These are phyloP conservation scores for Oceanites oceanicus DNA, from an alignment of 2,113 vertebrate genomes.

Conservation along the genomic window DNA sequence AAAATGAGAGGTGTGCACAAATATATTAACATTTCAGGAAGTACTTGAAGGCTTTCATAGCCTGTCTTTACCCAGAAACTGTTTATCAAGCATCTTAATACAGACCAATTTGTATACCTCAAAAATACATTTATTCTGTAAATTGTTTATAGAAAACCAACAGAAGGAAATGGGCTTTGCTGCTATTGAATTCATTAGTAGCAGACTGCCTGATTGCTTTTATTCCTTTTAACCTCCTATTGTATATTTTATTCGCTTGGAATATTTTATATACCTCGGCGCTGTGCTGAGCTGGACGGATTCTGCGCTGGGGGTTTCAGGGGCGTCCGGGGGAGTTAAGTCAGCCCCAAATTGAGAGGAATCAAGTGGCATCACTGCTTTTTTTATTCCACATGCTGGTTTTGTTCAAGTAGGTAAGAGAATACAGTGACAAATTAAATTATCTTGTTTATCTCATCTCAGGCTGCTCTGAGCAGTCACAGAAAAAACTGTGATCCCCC, in stretches of 20 bases:
- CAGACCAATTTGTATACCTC: conserved; percentile 54
- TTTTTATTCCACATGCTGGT: not conserved
- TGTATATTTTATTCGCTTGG: conserved; percentile 32
- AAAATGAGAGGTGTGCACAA: not conserved
- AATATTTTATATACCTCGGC: not conserved
- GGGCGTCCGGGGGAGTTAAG: not conserved
- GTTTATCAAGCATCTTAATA: conserved; percentile 68
- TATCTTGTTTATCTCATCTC: not conserved
- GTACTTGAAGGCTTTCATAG: conserved; percentile 42
- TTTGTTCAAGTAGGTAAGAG: not conserved
- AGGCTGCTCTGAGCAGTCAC: not conserved
- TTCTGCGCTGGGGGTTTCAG: not conserved
- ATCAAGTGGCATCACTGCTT: rapidly evolving
- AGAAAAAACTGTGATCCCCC: not conserved
- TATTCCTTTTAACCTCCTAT: conserved; percentile 36
- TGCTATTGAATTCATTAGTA: conserved; percentile 67
- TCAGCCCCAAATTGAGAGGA: not conserved
- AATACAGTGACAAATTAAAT: not conserved
- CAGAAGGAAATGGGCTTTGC: conserved; percentile 63
- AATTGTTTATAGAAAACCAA: conserved; percentile 69
- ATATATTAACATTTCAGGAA: conserved; percentile 17
- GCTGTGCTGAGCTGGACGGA: not conserved
- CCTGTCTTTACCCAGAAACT: conserved; percentile 48
- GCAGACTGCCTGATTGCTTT: conserved; percentile 45
- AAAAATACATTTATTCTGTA: conserved; percentile 63